Base-by-base conservation (phyloP, 2,888 invertebrate genomes). In the Clusia tigrina region DNA sequence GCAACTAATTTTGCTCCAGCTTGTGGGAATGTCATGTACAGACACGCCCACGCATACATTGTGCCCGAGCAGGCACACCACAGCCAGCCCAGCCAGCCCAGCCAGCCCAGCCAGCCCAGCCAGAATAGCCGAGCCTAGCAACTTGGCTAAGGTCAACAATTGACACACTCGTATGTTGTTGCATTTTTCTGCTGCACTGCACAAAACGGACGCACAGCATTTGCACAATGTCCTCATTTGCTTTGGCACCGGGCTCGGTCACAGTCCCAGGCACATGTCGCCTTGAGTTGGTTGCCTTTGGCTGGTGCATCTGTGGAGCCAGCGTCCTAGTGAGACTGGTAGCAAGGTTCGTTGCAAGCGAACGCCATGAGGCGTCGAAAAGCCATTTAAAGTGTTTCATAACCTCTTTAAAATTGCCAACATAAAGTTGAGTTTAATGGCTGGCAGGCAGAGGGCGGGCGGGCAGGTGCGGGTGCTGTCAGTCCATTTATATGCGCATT, bases 391-490 rank as follows among this genome's bases (percentile, higher is more conserved):
- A 58, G 22, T 61, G 48, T n/a, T n/a, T n/a, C 48, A 48, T 48
- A 60, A 63, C 46, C 46, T 52, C 53, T 57, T 48, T 62, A 51
- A 56, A 67, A 64, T 67, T 64, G 58, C 62, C 57, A 62, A 56
- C 58, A 63, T 77, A 76, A 75, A 55, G 32, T 55, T 38, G 55
- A 18, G 22, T 55, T 55, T 55, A 22, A 26, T 18, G n/a, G 32
- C 65, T 53, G n/a, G n/a, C n/a, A n/a, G n/a, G n/a, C n/a, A n/a
- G n/a, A n/a, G n/a, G n/a, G n/a, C n/a, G n/a, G n/a, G n/a, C n/a
- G n/a, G n/a, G 58, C 51, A 67, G 69, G 73, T 59, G 54, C 52
- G 55, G 54, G 53, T 56, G 46, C 38, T 53, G 57, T 54, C 56
- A 58, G 51, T 37, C 38, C 42, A 53, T 52, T 63, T 56, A 42